These are phyloP conservation scores for rabbit (Oryctolagus cuniculus) DNA, from an alignment of 2,113 vertebrate genomes.

Conservation along the genomic window mOryCun1.1 NC_091448.1:17102501-17103000, in stretches of 20 bases:
- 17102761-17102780: conserved; percentile 94
- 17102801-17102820: conserved; percentile 93
- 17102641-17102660: conserved; percentile 88
- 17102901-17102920: conserved; percentile 94
- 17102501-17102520: conserved; percentile 93
- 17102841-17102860: conserved; percentile 98
- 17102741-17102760: conserved; percentile 93
- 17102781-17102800: conserved; percentile 95
- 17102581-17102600: conserved; percentile 98
- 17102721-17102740: conserved; percentile 89
- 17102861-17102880: conserved; percentile 96
- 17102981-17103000: background rate
- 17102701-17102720: conserved; percentile 90
- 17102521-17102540: conserved; percentile 94
- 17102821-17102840: conserved; percentile 97
- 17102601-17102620: conserved; percentile 95
- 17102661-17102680: conserved; percentile 89
- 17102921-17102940: conserved; percentile 95
- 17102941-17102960: rapidly evolving
- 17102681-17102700: conserved; percentile 92
- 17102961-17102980: background rate
- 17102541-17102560: conserved; percentile 96
- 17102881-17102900: conserved; percentile 96
- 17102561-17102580: conserved; percentile 98
- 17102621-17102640: conserved; percentile 91